Evolutionary conservation across 92 coral and sea anemone genomes (phyloP).

Genomic region (Ricordea florida): DNA sequence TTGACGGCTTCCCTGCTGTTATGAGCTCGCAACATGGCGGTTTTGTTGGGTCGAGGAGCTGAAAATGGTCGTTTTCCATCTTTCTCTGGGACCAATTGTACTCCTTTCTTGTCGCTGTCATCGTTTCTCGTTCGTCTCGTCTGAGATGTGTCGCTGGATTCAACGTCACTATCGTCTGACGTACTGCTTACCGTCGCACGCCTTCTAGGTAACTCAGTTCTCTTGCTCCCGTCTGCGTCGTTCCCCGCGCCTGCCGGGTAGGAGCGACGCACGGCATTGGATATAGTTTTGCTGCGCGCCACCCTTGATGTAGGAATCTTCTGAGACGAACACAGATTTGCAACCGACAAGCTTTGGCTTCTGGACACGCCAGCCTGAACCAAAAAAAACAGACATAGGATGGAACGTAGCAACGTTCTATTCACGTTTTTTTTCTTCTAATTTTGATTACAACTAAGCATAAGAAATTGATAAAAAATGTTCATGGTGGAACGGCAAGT

Average conservation of each 20-base stretch:
- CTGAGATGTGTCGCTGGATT: conserved; percentile 49
- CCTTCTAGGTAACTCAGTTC: conserved; percentile 16
- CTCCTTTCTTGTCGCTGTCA: conserved; percentile 33
- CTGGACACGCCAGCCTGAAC: conserved; percentile 57
- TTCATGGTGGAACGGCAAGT: too few species aligned
- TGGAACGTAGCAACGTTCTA: background rate
- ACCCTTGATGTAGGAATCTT: conserved; percentile 39
- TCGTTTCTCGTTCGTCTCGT: conserved; percentile 35
- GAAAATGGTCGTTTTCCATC: conserved; percentile 50
- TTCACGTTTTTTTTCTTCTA: too few species aligned
- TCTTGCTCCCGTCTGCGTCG: conserved; percentile 52
- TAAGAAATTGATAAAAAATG: too few species aligned
- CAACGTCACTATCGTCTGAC: conserved; percentile 78
- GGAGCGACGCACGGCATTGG: conserved; percentile 58
- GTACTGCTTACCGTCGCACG: conserved; percentile 62
- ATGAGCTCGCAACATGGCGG: conserved; percentile 77
- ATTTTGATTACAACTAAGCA: too few species aligned
- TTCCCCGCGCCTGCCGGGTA: conserved; percentile 33
- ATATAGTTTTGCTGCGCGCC: conserved; percentile 55
- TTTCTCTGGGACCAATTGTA: conserved; percentile 14
- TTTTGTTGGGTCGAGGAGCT: conserved; percentile 79
- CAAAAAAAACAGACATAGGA: background rate
- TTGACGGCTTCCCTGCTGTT: conserved; percentile 75
- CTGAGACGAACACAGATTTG: conserved; percentile 41
- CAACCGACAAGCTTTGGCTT: conserved; percentile 56